Conservation (phyloP, 2,888 invertebrate genomes). For the Miltochrista miniata region DNA sequence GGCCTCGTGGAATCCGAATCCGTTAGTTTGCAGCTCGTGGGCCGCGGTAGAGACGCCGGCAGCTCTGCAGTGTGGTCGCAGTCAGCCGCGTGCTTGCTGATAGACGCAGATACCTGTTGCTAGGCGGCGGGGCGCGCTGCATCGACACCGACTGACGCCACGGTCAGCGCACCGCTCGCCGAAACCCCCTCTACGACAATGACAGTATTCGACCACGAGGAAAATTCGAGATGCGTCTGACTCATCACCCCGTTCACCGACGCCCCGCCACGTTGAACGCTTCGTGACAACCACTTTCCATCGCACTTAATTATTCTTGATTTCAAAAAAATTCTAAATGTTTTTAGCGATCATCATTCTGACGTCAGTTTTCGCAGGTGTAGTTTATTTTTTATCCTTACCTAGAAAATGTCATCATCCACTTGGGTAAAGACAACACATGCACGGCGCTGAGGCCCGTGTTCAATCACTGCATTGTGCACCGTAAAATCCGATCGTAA, state of each 20-base stretch:
- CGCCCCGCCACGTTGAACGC: slow-evolving; percentile 31
- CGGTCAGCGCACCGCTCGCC: slow-evolving; percentile 40
- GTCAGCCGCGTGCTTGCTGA: slow-evolving; percentile 31
- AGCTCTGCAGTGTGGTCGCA: slow-evolving; percentile 30
- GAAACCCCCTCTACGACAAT: slow-evolving; percentile 62
- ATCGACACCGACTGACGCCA: slow-evolving; percentile 38
- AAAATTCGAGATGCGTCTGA: slow-evolving; percentile 80
- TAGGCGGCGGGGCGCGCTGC: slow-evolving; percentile 33
- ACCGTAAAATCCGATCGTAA: slow-evolving; percentile 72
- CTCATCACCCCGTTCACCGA: slow-evolving; percentile 64
- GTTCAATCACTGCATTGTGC: slow-evolving; percentile 72
- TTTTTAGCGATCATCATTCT: slow-evolving; percentile 35
- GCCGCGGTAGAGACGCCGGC: slow-evolving; percentile 33
- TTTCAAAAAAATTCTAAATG: slow-evolving; percentile 31
- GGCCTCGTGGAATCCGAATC: slow-evolving; percentile 77
- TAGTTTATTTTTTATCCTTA: slow-evolving; percentile 55
- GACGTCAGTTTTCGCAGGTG: slow-evolving; percentile 42
- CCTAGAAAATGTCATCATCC: slow-evolving; percentile 60
- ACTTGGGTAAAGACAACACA: slow-evolving; percentile 47
- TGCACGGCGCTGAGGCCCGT: slow-evolving; percentile 50
- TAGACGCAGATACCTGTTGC: slow-evolving; percentile 46
- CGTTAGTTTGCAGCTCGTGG: slow-evolving; percentile 64
- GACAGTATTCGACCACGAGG: slow-evolving; percentile 68
- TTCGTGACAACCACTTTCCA: slow-evolving; percentile 41
- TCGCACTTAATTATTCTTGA: slow-evolving; percentile 35